Evolutionary conservation across 2,113 vertebrate species (phyloP), one percentile per base, ranked within the genome.

Genomic region (Taurulus bubalis): DNA sequence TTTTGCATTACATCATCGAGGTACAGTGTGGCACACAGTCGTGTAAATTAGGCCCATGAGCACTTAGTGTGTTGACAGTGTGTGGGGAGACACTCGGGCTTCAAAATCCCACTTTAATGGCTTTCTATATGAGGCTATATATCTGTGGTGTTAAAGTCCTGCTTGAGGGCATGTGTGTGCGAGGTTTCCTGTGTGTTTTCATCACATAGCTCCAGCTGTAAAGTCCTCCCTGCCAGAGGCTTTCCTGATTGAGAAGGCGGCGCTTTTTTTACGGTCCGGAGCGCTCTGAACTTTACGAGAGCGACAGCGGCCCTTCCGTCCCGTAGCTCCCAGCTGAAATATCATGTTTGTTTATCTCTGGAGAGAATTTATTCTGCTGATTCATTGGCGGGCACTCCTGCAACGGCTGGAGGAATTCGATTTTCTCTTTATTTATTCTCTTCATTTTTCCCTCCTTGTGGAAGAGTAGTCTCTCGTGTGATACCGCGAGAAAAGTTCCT

Each of bases 321-420:
- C 88, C 26, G 69, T 64, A 53, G 84, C 82, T 90, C 91, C 85
- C 79, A 71, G 77, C 88, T 91, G 89, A 95, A 94, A 94, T 95
- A 94, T 91, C 90, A 91, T 90, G 92, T 94, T 94, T 95, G 93
- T 94, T 94, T 92, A 93, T 95, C 94, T 94, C 91, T 49, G 73
- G 91, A 87, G 94, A 89, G 89, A 91, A 95, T 95, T 94, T 93
- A 93, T 95, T 93, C 91, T 89, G 88, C 92, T 92, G 94, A 95
- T 94, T 95, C 92, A 94, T 95, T 90, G 94, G 90, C 86, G 83
- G 85, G 85, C 87, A 85, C 84, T 80, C 83, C 87, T 83, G 91
- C 90, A 84, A 93, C 84, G 88, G 90, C 87, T 92, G 91, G 90
- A 91, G 83, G 91, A 90, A 94, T 95, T 95, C 84, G 87, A 94